Base-by-base conservation (phyloP, 2,113 vertebrate species). In the Colius striatus region DNA sequence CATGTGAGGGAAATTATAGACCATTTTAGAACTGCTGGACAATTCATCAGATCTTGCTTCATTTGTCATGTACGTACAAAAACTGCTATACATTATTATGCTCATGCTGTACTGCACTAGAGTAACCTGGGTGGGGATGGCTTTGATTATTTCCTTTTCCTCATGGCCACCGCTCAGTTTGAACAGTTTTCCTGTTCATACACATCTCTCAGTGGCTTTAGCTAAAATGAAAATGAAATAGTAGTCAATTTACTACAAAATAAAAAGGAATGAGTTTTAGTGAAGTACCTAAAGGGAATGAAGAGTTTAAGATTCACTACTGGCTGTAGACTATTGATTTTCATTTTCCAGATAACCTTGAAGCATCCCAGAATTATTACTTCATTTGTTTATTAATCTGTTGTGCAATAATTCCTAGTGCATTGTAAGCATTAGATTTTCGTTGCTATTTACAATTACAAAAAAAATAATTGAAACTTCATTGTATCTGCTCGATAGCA, bases 21-120 rank as follows among this genome's bases (percentile, higher is more conserved):
- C 65, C 32, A 16, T 84, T 96, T 91, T 78, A 82, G 38, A 85
- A 75, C 55, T 81, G 54, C 48, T 90, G 54, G 62, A 89, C 84
- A 87, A 83, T 96, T 95, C 74, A 94, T 94, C 95, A 94, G 88
- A 30, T 91, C 58, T 85, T 93, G 80, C 87, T 95, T 93, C 87
- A 94, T 96, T 96, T 95, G 79, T 96, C 94, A 92, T 66, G 3
- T 29, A 36, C 48, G 23, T 77, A 80, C 71, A 91, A 94, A 95
- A 85, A 51, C 63, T 86, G 63, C 61, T 93, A 80, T 90, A 94
- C 41, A 63, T 88, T 80, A 94, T 76, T 87, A 78, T 84, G 73
- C 53, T 36, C 16, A 10, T 65, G 53, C 21, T 91, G 30, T 67
- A 55, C 60, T 91, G 53, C 21, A 26, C 21, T 89, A 7, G 57